Evolutionary conservation across 2,888 invertebrate species (phyloP).

Genomic region (Carcina quercana): DNA sequence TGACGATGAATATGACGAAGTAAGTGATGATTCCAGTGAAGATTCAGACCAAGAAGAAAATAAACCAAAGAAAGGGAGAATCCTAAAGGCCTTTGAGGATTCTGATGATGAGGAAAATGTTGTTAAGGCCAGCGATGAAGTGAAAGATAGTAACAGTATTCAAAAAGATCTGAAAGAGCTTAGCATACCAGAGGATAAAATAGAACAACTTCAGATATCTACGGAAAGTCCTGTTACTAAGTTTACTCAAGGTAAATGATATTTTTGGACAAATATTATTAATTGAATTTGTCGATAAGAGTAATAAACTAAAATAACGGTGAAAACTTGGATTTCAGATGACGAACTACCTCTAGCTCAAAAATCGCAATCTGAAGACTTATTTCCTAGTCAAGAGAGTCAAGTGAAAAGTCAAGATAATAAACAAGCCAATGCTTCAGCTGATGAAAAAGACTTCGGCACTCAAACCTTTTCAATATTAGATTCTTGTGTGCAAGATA

Average conservation of each 20-base stretch:
- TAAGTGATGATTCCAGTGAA: constrained; percentile 27
- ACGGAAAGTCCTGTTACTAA: constrained; percentile 19
- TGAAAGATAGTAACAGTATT: too few relatives aligned
- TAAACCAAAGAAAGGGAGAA: constrained; percentile 51
- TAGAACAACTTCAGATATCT: too few relatives aligned
- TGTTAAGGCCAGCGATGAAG: constrained; percentile 1
- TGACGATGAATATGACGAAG: constrained; percentile 34
- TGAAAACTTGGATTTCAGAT: constrained; percentile 33
- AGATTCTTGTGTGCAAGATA: constrained; percentile 19
- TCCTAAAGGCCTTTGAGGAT: constrained; percentile 65
- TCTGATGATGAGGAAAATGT: constrained; percentile 52
- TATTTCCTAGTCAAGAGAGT: constrained; percentile 47
- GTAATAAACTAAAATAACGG: neutral
- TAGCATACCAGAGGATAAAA: too few relatives aligned
- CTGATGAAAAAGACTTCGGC: constrained; percentile 28
- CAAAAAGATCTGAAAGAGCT: too few relatives aligned
- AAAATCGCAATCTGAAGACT: constrained; percentile 42
- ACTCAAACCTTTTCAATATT: constrained; percentile 52
- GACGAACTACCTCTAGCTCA: constrained; percentile 52
- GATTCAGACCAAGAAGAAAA: constrained; percentile 37
- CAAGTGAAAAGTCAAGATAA: constrained; percentile 9
- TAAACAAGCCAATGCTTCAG: constrained; percentile 10
- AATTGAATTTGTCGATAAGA: too few relatives aligned
- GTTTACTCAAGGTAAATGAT: constrained; percentile 42
- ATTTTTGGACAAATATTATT: neutral